Conservation (phyloP, 1,140 invertebrate genomes). For the Rhagoletis zephyria region DNA sequence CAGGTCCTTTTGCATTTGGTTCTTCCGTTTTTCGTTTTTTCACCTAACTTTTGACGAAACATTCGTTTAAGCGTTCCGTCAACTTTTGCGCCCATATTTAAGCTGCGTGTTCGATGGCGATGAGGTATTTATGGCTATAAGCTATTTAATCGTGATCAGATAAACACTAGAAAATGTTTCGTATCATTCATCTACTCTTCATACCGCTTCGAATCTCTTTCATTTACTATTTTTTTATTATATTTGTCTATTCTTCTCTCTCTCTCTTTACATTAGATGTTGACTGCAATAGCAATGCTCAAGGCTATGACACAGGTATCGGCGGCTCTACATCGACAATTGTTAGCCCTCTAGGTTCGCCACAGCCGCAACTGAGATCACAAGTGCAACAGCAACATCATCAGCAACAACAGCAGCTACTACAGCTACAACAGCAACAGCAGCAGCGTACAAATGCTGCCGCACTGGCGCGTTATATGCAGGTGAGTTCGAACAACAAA, state of each 20-base stretch:
- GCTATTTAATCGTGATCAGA: no score
- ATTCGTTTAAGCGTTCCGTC: no score
- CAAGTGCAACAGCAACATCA: constrained; percentile 62
- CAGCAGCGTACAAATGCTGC: constrained; percentile 65
- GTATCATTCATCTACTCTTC: no score
- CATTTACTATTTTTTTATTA: constrained; percentile 37
- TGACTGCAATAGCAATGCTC: constrained; percentile 69
- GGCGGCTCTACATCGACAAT: constrained; percentile 72
- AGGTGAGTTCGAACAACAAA: constrained; percentile 63
- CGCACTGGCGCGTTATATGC: constrained; percentile 67
- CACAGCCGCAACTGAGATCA: constrained; percentile 70
- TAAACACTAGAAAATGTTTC: no score
- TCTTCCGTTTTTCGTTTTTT: no score
- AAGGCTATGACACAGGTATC: constrained; percentile 73
- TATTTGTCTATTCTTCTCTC: constrained; percentile 3
- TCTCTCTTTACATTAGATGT: constrained; percentile 63
- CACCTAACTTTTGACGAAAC: no score
- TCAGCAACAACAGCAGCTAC: constrained; percentile 30
- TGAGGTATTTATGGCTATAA: no score
- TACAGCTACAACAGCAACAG: constrained; percentile 36
- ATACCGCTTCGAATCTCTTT: no score
- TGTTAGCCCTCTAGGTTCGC: constrained; percentile 71
- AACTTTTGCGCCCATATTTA: no score
- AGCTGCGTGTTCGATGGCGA: no score
- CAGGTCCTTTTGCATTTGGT: no score